A percentile compares a stretch with the other conserved stretches of the same genome.
These are phyloP conservation scores for Asobara japonica DNA, from an alignment of 1,140 invertebrate species.

Conservation along the genomic window DNA sequence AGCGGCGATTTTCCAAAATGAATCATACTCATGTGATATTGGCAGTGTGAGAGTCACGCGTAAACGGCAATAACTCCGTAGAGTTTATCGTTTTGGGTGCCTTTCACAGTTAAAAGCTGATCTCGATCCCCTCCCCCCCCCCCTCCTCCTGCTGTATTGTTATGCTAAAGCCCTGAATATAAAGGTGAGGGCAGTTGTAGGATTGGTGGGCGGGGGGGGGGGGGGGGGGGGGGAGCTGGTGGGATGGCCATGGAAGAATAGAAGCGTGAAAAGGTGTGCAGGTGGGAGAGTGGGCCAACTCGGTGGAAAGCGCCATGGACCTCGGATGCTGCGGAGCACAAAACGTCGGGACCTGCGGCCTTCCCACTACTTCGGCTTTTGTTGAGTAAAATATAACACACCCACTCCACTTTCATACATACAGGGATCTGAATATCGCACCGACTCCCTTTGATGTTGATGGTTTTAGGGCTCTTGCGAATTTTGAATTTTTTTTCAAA, in stretches of 20 bases:
- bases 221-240: neutral
- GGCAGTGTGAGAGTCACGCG: neutral
- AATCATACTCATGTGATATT: slow-evolving; percentile 5
- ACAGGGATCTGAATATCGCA: too few relatives aligned
- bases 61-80: slow-evolving; percentile 1
- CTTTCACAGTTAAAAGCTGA: slow-evolving; percentile 33
- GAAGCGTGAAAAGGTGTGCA: slow-evolving; percentile 14
- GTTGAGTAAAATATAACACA: slow-evolving; percentile 38
- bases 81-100: slow-evolving; percentile 8
- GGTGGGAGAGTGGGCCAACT: slow-evolving; percentile 13
- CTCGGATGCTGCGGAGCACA: slow-evolving; percentile 30
- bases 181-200: neutral
- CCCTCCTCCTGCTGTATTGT: slow-evolving; percentile 20
- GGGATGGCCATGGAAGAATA: neutral
- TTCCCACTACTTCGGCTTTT: slow-evolving; percentile 34
- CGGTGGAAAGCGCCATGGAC: slow-evolving; percentile 34
- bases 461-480: too few relatives aligned
- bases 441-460: too few relatives aligned
- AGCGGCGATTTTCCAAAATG: too few relatives aligned
- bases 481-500: too few relatives aligned
- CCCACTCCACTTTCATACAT: too few relatives aligned
- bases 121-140: slow-evolving; percentile 20
- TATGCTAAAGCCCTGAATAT: slow-evolving; percentile 32
- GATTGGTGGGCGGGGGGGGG: neutral
- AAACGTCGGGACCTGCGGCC: slow-evolving; percentile 23